A percentile compares a stretch with the other conserved stretches of the same genome.
phyloP scores from a whole-genome alignment of 2,113 vertebrate genomes.

The Falco punctatus region DNA sequence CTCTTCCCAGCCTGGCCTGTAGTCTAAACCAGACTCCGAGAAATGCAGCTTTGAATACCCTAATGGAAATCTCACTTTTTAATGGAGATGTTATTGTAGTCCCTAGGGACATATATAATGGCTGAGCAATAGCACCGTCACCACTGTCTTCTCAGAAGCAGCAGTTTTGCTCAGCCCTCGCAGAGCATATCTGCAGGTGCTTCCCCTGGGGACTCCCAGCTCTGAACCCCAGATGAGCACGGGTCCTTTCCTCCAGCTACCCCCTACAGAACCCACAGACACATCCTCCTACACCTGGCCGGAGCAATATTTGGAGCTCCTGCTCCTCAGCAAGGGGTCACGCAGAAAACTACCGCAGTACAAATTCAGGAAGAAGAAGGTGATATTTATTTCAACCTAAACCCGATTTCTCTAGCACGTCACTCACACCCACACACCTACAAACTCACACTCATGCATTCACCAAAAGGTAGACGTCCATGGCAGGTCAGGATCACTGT shows the following conservation, averaged over 20 bases:
- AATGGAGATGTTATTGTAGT: not conserved
- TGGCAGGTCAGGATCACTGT: not conserved
- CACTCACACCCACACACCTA: not conserved
- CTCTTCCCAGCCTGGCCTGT: not conserved
- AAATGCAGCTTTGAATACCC: not conserved
- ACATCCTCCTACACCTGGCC: accelerated
- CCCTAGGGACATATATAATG: not conserved
- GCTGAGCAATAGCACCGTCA: not conserved
- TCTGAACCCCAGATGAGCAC: not conserved
- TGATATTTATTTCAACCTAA: not conserved
- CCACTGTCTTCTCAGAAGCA: not conserved
- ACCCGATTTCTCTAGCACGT: not conserved
- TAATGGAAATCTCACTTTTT: not conserved
- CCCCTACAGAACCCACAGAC: not conserved
- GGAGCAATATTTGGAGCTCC: accelerated
- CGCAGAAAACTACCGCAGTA: not conserved
- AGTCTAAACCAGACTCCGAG: not conserved
- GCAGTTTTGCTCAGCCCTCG: not conserved
- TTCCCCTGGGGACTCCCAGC: not conserved
- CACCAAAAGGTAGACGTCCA: not conserved
- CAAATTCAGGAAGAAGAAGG: not conserved
- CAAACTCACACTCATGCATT: not conserved
- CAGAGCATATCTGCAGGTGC: not conserved
- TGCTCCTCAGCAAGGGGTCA: not conserved
- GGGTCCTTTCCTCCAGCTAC: not conserved